These are phyloP conservation scores for Acanthis flammea DNA, from an alignment of 2,797 vertebrate genomes.

Conservation along the genomic window DNA sequence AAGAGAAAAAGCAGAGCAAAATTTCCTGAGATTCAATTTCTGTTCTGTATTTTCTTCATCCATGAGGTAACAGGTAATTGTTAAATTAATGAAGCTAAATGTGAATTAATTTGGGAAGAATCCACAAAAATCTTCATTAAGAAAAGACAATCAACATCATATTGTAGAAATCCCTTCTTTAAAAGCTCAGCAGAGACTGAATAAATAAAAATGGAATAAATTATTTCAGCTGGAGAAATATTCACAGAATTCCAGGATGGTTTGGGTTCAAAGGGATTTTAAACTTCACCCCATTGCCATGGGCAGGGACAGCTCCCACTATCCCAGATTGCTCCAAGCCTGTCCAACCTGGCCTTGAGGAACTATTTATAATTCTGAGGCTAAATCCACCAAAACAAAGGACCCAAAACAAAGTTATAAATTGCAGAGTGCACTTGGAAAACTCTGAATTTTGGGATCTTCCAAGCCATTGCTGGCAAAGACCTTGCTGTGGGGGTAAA, in stretches of 20 bases:
- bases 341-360: background rate
- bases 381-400: background rate
- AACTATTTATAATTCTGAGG: background rate
- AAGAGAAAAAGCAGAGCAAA: background rate
- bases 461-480: background rate
- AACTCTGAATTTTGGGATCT: background rate
- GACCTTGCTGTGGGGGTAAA: background rate
- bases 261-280: background rate
- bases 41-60: background rate
- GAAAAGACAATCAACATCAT: background rate
- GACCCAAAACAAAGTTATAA: background rate
- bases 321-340: background rate
- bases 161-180: background rate
- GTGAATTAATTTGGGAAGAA: background rate
- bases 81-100: background rate
- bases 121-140: background rate
- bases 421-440: background rate
- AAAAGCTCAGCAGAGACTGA: background rate
- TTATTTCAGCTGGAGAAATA: background rate
- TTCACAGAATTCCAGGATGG: background rate
- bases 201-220: background rate
- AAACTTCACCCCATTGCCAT: background rate
- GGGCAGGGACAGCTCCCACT: background rate
- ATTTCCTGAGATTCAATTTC: background rate
- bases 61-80: fast-evolving